Base-by-base conservation (phyloP, 2,113 vertebrate species). In the Anseranas semipalmata region DNA sequence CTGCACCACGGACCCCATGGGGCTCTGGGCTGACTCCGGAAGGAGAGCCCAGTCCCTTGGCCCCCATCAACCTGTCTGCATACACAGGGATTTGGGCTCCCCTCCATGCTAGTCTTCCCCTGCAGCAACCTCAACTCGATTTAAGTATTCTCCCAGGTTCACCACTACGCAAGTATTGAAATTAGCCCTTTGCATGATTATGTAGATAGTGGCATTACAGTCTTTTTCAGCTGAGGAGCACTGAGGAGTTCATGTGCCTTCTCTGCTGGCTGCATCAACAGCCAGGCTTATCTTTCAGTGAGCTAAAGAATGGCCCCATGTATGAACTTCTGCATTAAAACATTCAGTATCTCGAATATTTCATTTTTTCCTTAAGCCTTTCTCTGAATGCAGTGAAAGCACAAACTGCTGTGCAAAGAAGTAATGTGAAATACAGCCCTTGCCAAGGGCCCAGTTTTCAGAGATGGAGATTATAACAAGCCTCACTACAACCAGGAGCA, bases 101-200 rank as follows among this genome's bases (percentile, higher is more conserved):
- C 4, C 0, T 83, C 58, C 81, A 50, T 4, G 12, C 43, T 66
- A 83, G 67, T 16, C 55, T 79, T 85, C 63, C 81, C 73, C 58
- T 85, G 50, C 45, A 92, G 50, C 82, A 77, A 83, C 15, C n/a
- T 88, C 75, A 55, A 9, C 33, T 56, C 78, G 87, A 74, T 94
- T 82, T 93, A 71, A 85, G 62, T 87, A 94, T 95, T 94, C 85
- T 91, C 71, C 21, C 53, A 85, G 67, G 67, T 74, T 77, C 82
- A 52, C 68, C 30, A 14, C 90, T 93, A 59, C n/a, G 79, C 63
- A 96, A 96, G 92, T 92, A 93, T 80, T 94, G 85, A 94, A 90
- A 94, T 91, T 58, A 89, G 6, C 53, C 60, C 32, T 79, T 93
- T 80, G 60, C 35, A 35, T 89, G 86, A 78, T 78, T 85, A 62